Evolutionary conservation across 2,888 invertebrate genomes (phyloP), one percentile per base, ranked within the genome.

Genomic region (Julus scanicus): DNA sequence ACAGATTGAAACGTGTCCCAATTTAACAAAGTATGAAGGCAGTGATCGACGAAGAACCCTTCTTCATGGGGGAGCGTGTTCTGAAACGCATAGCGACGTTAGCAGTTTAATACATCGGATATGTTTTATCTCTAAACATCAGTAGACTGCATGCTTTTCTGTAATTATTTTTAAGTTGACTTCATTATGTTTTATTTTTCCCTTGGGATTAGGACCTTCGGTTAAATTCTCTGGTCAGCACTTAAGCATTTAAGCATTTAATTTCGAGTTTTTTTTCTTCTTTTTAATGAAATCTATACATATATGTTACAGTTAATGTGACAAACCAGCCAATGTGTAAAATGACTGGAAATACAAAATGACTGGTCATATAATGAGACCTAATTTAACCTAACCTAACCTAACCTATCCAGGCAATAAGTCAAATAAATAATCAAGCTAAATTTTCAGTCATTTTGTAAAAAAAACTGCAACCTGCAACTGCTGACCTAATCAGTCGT

Each of bases 1-100:
- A 71, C 71, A 9, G 71, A 29, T 71, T 71, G 71, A 71, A 71
- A 71, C 71, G 71, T 71, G 71, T 20, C 71, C n/a, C 71, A 29
- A 71, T 71, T 17, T 71, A 29, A 20, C 71, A 63, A 71, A 20
- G 71, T 71, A 20, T 71, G 71, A 29, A 71, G 29, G 29, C 20
- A n/a, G 8, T 71, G 29, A 71, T 29, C 71, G 71, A 71, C 71
- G 8, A 71, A 71, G 71, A 71, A 29, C 71, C 29, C 71, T 29
- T 71, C 71, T 4, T 71, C 6, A 29, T n/a, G 71, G 71, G 71
- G 71, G 71, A 71, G n/a, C 71, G 20, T 53, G 15, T 15, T 8
- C 53, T 53, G 2, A 53, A 53, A 15, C 15, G 48, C 9, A 9
- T 9, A 48, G 48, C 9, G 48, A 48, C 48, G 48, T 48, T 48